phyloP scores from a whole-genome alignment of 2,797 vertebrate genomes.

The Arrhamphus sclerolepis region DNA sequence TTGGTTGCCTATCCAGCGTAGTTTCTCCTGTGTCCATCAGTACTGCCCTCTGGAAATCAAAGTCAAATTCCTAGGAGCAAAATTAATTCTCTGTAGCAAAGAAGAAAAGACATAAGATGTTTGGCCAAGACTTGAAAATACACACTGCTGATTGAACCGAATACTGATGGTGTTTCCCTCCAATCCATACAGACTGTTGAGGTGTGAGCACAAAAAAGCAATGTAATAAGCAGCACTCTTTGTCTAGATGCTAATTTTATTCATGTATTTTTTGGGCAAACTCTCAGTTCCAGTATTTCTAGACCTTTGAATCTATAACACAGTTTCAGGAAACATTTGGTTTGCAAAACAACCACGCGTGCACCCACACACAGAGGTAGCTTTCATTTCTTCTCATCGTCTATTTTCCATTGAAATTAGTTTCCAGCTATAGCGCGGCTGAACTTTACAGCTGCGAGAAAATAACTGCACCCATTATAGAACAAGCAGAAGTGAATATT shows the following conservation, averaged over 20 bases:
- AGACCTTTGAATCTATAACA: constrained; percentile 22
- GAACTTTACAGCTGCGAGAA: not conserved
- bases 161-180: not conserved
- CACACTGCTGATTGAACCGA: constrained; percentile 2
- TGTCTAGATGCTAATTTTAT: not conserved
- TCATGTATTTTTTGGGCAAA: not conserved
- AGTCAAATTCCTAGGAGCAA: no score
- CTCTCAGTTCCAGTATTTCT: not conserved
- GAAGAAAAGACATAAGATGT: no score
- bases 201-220: not conserved
- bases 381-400: constrained; percentile 4
- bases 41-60: no score
- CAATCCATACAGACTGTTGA: not conserved
- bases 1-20: no score
- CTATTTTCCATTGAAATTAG: constrained; percentile 20
- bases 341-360: constrained; percentile 30
- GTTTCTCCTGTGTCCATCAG: no score
- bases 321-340: constrained; percentile 28
- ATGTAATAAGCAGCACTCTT: not conserved
- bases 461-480: constrained; percentile 6
- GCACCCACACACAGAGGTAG: not conserved
- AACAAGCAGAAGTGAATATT: not conserved
- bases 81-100: no score
- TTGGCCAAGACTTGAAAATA: not conserved
- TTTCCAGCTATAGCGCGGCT: constrained; percentile 1